Conservation (phyloP, 2,113 vertebrate genomes). For the Varanus salvator region DNA sequence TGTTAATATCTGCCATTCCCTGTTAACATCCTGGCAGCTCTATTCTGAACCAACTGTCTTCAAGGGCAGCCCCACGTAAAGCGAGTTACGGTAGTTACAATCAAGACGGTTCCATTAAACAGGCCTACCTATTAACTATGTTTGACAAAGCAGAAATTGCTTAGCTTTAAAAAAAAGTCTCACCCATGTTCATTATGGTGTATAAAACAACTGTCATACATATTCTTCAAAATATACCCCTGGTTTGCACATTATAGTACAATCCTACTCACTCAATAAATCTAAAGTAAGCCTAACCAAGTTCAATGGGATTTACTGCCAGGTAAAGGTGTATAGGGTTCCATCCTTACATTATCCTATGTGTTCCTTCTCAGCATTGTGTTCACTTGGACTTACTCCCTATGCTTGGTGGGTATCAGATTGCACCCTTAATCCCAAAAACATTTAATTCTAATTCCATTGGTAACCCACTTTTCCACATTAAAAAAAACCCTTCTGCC, state of each 20-base stretch:
- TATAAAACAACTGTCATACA: neutral
- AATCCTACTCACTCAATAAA: neutral
- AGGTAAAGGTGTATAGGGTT: neutral
- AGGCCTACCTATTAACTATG: neutral
- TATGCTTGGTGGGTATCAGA: neutral
- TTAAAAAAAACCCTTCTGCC: no score
- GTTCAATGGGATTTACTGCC: neutral
- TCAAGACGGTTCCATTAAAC: neutral
- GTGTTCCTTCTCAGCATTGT: neutral
- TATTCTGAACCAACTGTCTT: no score
- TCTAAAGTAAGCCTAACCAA: no score
- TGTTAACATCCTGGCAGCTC: no score
- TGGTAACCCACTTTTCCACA: no score
- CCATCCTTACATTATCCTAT: neutral
- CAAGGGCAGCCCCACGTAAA: no score
- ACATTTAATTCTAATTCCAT: neutral
- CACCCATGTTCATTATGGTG: neutral
- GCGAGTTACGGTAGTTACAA: no score
- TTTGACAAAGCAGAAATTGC: neutral
- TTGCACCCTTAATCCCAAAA: neutral
- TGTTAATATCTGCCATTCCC: no score
- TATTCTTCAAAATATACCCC: neutral
- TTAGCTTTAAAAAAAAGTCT: neutral
- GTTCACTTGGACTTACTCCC: neutral
- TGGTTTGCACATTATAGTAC: neutral